A percentile compares a stretch with the other conserved stretches of the same genome.
phyloP scores from a whole-genome alignment of 2,113 vertebrate genomes.

The Cephalopholis sonnerati region DNA sequence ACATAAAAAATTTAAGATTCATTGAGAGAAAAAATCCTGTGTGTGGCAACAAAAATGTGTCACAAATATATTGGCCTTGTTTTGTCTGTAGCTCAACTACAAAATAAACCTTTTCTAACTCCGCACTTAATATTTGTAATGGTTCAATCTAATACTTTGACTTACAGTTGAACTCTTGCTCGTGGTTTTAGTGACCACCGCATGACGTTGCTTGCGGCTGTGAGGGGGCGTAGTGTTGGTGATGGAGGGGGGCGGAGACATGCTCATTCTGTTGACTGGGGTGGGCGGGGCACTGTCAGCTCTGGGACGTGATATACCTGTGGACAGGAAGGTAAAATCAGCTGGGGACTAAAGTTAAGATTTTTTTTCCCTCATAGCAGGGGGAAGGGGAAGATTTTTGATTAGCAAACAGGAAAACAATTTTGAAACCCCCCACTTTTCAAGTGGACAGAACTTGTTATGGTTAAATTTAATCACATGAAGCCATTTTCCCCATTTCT shows the following conservation, averaged over 20 bases:
- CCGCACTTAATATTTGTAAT: background rate
- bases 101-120: background rate
- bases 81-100: background rate
- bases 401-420: conserved; percentile 26
- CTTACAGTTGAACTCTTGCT: conserved; percentile 94
- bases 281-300: conserved; percentile 95
- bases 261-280: conserved; percentile 94
- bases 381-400: background rate
- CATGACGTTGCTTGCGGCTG: conserved; percentile 90
- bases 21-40: no score
- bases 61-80: background rate
- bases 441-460: background rate
- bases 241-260: conserved; percentile 90
- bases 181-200: conserved; percentile 91
- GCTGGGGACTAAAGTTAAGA: background rate
- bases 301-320: conserved; percentile 94
- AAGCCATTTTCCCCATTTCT: conserved; percentile 14
- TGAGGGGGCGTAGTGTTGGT: conserved; percentile 94
- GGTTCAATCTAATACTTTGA: background rate
- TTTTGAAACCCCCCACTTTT: background rate
- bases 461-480: conserved; percentile 35
- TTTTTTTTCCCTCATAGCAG: background rate
- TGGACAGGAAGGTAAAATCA: conserved; percentile 25
- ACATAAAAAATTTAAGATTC: no score
- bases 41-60: background rate